These are phyloP conservation scores for Crenuchus spilurus DNA, from an alignment of 2,797 vertebrate species.

Conservation along the genomic window DNA sequence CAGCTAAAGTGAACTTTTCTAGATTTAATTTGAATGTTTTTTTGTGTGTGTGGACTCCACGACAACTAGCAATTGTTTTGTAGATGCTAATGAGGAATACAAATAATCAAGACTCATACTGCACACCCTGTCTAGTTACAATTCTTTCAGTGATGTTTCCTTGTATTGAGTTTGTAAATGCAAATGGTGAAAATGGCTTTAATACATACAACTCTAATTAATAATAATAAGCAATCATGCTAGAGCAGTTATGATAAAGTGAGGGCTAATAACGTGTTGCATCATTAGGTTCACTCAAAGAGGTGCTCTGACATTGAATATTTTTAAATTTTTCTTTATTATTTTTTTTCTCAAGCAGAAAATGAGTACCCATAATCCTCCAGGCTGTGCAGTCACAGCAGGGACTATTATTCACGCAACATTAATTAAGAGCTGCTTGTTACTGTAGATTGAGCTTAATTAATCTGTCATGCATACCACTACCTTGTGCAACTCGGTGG, in stretches of 20 bases:
- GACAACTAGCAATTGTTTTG: no score
- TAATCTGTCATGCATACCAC: conserved; percentile 29
- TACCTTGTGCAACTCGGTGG: background rate
- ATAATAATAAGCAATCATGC: conserved; percentile 13
- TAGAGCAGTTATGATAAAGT: background rate
- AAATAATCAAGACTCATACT: no score
- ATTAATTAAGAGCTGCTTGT: conserved; percentile 39
- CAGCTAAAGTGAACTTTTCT: no score
- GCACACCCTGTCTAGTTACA: no score
- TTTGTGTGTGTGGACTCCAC: no score
- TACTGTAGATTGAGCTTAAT: conserved; percentile 41
- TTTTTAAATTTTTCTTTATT: no score
- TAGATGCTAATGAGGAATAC: no score
- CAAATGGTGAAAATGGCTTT: background rate
- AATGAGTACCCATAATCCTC: conserved; percentile 2
- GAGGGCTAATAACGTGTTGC: background rate
- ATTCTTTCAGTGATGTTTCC: background rate
- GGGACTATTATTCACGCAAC: conserved; percentile 33
- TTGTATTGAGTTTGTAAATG: background rate
- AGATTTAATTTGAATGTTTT: no score
- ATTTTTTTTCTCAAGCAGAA: background rate
- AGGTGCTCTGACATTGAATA: background rate
- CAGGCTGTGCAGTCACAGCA: background rate
- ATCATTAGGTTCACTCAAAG: conserved; percentile 8
- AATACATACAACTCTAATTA: background rate